phyloP scores from a whole-genome alignment of 2,113 vertebrate genomes.

The Montifringilla adamsi region DNA sequence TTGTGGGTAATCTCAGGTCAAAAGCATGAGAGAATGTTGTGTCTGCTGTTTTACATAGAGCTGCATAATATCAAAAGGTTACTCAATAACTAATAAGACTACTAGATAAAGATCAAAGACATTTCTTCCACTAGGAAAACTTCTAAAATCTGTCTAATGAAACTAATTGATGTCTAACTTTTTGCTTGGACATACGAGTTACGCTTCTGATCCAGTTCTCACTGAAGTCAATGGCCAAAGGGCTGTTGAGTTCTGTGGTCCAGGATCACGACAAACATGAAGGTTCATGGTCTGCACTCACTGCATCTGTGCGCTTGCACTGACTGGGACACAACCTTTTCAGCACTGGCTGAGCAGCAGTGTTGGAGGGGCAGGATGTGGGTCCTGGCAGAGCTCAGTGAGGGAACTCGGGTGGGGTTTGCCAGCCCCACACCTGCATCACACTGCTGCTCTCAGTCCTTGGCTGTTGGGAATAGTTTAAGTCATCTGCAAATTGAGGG shows the following conservation, averaged over 20 bases:
- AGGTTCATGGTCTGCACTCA: conserved; percentile 17
- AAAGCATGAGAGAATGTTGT: conserved; percentile 80
- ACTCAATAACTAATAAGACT: conserved; percentile 75
- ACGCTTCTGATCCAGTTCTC: background rate
- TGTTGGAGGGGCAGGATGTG: background rate
- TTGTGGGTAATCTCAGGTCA: conserved; percentile 71
- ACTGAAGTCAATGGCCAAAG: background rate
- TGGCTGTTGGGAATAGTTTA: conserved; percentile 50
- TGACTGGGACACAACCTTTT: conserved; percentile 52
- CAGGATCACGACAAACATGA: background rate
- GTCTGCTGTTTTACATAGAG: conserved; percentile 74
- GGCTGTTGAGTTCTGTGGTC: conserved; percentile 24
- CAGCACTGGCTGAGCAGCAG: conserved; percentile 17
- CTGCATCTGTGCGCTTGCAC: conserved; percentile 37
- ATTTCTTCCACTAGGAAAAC: conserved; percentile 45
- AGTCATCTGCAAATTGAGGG: conserved; percentile 40
- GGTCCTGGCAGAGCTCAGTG: conserved; percentile 46
- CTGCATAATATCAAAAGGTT: conserved; percentile 72
- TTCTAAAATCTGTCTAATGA: conserved; percentile 65
- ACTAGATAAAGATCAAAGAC: conserved; percentile 62
- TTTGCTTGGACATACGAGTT: conserved; percentile 50
- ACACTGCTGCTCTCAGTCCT: conserved; percentile 17
- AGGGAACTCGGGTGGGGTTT: conserved; percentile 49
- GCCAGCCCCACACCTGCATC: conserved; percentile 25
- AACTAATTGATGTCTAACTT: conserved; percentile 73